A percentile compares a stretch with the other conserved stretches of the same genome.
Conservation (phyloP, 2,797 vertebrate genomes). For the Alfaro cultratus region DNA sequence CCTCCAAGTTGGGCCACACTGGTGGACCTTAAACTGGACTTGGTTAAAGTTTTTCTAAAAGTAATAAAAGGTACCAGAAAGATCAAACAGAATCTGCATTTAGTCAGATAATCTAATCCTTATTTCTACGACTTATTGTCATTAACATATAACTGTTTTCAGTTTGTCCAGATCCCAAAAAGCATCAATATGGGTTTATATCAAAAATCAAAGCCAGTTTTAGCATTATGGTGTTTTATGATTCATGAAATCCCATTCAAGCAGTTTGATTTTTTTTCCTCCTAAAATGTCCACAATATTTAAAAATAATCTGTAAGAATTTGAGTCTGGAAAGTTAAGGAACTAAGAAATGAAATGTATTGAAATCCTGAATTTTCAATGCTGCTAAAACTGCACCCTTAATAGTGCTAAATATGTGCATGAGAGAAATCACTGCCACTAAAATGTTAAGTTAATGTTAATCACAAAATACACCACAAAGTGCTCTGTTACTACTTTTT, state of each 20-base stretch:
- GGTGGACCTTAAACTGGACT: neutral
- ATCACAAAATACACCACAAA: constrained; percentile 79
- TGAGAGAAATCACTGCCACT: constrained; percentile 57
- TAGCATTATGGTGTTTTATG: neutral
- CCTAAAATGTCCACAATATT: neutral
- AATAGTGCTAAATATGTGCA: neutral
- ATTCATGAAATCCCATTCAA: neutral
- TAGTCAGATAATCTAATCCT: neutral
- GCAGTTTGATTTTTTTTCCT: neutral
- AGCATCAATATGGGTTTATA: neutral
- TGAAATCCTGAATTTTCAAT: neutral
- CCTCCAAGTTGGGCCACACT: neutral
- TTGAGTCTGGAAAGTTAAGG: neutral
- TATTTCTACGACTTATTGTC: neutral
- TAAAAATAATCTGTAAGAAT: neutral
- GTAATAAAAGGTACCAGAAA: neutral
- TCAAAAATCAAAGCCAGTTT: neutral
- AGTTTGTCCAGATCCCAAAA: neutral
- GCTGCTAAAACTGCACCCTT: neutral
- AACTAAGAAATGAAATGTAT: neutral
- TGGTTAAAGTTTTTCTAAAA: neutral
- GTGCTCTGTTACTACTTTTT: constrained; percentile 73
- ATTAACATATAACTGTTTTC: neutral
- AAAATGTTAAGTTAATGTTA: constrained; percentile 64
- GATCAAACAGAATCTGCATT: neutral